These are phyloP conservation scores for Taenaris catops DNA, from an alignment of 2,888 invertebrate genomes.

Conservation along the genomic window DNA sequence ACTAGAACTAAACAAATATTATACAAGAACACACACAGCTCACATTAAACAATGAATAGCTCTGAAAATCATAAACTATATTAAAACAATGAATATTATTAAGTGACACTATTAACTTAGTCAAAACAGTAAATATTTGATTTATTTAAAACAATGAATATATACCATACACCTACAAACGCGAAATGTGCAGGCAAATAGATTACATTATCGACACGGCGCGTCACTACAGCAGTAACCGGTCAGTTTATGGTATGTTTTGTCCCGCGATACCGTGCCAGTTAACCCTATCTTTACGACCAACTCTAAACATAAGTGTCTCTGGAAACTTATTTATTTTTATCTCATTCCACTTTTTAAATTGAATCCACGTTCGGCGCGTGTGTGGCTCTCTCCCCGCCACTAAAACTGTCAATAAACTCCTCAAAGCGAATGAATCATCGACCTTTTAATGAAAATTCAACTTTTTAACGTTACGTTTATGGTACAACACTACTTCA, in stretches of 20 bases:
- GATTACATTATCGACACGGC: slow-evolving; percentile 37
- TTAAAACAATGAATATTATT: too few species aligned
- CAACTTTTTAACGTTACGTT: slow-evolving; percentile 53
- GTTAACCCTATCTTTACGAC: slow-evolving; percentile 79
- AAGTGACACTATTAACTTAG: too few species aligned
- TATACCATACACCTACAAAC: slow-evolving; percentile 19
- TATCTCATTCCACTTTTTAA: slow-evolving; percentile 77
- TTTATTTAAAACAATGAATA: slow-evolving; percentile 17
- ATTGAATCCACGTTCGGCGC: slow-evolving; percentile 72
- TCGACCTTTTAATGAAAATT: slow-evolving; percentile 67
- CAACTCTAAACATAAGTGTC: slow-evolving; percentile 78
- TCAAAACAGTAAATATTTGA: too few species aligned
- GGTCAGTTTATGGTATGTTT: slow-evolving; percentile 76
- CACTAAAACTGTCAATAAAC: slow-evolving; percentile 75
- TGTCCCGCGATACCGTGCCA: slow-evolving; percentile 71
- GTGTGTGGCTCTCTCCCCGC: slow-evolving; percentile 66
- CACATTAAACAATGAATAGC: slow-evolving; percentile 6
- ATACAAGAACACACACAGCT: too few species aligned
- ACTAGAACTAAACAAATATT: too few species aligned
- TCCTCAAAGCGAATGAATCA: slow-evolving; percentile 49
- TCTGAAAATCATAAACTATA: too few species aligned
- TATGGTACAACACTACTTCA: slow-evolving; percentile 48
- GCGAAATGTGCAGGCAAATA: slow-evolving; percentile 12
- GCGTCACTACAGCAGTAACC: slow-evolving; percentile 55
- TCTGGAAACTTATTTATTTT: slow-evolving; percentile 76